Base-by-base conservation (phyloP, 2,113 vertebrate genomes). In the Carettochelys insculpta region DNA sequence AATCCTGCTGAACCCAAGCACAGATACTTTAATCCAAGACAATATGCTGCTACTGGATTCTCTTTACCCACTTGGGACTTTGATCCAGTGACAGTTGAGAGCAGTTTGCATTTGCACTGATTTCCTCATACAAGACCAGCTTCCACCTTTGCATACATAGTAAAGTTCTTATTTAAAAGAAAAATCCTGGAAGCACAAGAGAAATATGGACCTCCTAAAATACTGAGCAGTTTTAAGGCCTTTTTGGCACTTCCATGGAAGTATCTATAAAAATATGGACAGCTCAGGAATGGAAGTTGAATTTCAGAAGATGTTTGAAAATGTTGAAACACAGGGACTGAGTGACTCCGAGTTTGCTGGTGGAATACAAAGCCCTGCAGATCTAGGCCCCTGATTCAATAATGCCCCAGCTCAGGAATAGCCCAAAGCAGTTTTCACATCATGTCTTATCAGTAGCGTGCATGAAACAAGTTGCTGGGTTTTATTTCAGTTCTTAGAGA, bases 341-440 rank as follows among this genome's bases (percentile, higher is more conserved):
- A 41, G 58, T 61, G 13, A 52, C 31, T 56, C 52, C 19, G n/a
- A 77, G 47, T 50, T 83, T 20, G 13, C 10, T 85, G 11, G 48
- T 2, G 8, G 14, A 6, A 1, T 13, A 0, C 0, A 38, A 76
- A 54, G 27, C 20, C 2, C 41, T 58, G 38, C 43, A 1, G 4
- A 17, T 73, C 34, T 75, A 7, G 47, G 77, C 38, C 52, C 79
- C 29, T 45, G 79, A 12, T 45, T 43, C 45, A 45, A 20, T 45
- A 27, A 31, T 45, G 17, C 29, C 78, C 2, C 27, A 31, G 47
- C 6, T 1, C 83, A 48, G 52, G 53, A 24, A 5, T 38, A 9
- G 41, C 41, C 4, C 8, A 3, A 53, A 8, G n/a, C 24, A 43
- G 29, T 0, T 1, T 27, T 41, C 50, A 3, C 0, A 0, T 22